These are phyloP conservation scores for Tinea pellionella DNA, from an alignment of 2,888 invertebrate species.

Conservation along the genomic window DNA sequence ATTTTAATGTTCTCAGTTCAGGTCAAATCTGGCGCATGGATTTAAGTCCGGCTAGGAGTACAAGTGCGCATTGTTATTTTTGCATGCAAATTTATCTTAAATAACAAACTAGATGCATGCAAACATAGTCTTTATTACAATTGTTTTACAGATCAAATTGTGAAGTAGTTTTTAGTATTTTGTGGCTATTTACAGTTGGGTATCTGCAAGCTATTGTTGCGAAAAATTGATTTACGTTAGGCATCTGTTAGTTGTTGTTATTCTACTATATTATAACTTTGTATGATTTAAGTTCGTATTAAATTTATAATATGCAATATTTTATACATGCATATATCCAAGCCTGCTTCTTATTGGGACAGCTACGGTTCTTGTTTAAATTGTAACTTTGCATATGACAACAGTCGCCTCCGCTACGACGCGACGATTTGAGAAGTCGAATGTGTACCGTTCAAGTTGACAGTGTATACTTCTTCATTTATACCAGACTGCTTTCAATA, in stretches of 20 bases:
- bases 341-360: too few species aligned
- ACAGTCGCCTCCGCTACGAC: too few species aligned
- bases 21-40: constrained; percentile 53
- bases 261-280: constrained; percentile 9
- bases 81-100: constrained; percentile 10
- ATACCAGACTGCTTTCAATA: too few species aligned
- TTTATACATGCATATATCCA: too few species aligned
- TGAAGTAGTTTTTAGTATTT: neutral
- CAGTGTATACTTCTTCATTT: too few species aligned
- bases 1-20: constrained; percentile 23
- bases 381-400: too few species aligned
- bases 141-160: neutral
- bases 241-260: constrained; percentile 42
- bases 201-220: constrained; percentile 43
- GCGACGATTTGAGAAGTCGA: too few species aligned
- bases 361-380: too few species aligned
- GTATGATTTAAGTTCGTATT: neutral
- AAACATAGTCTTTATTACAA: constrained; percentile 1
- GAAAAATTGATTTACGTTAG: constrained; percentile 66
- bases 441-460: too few species aligned
- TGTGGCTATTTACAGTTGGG: neutral
- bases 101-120: constrained; percentile 19
- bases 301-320: neutral
- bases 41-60: constrained; percentile 46
- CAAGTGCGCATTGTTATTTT: constrained; percentile 53